Evolutionary conservation across 2,113 vertebrate genomes (phyloP), one percentile per base, ranked within the genome.

Genomic region (Zapornia atra): DNA sequence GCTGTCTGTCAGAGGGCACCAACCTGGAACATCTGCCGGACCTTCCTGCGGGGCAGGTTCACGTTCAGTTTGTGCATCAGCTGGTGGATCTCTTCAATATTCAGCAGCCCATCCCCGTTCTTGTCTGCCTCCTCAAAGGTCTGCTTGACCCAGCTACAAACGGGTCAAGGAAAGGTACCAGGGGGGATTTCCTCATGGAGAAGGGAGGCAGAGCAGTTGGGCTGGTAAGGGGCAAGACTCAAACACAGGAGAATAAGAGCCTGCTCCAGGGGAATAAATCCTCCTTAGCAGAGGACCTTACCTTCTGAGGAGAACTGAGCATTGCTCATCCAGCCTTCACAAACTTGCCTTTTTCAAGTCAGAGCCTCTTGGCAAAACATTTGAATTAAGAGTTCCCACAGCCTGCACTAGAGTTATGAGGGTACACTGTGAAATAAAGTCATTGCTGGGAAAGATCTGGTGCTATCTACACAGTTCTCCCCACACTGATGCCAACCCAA

Each of bases 1-100:
- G 1, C 57, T 19, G 24, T 7, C 11, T 10, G 28, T 15, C 17
- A 36, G 50, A 73, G 19, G 22, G 7, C 68, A 91, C 98, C 33
- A n/a, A 99, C 99, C 99, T 99, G 99, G 94, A 99, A 99, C 99
- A 99, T 99, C 83, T 99, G 99, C 33, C 99, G 99, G 96, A 99
- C 99, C 98, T 99, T 99, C 96, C 99, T 98, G 46, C 99, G 98
- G 22, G 99, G 99, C 95, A 99, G 97, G 92, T 99, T 99, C n/a
- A 99, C 99, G 17, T 99, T 99, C 40, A 99, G 98, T 93, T 99
- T 99, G 86, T 99, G 99, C 97, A 99, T 99, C 92, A 99, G 86
- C 92, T 99, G 99, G 96, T 99, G 99, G 95, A 99, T 99, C 97
- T 99, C 99, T 57, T 99, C 99, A 10, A 99, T 99, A 94, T 99